Evolutionary conservation across 2,113 vertebrate species (phyloP).

Genomic region (Nasalis larvatus): DNA sequence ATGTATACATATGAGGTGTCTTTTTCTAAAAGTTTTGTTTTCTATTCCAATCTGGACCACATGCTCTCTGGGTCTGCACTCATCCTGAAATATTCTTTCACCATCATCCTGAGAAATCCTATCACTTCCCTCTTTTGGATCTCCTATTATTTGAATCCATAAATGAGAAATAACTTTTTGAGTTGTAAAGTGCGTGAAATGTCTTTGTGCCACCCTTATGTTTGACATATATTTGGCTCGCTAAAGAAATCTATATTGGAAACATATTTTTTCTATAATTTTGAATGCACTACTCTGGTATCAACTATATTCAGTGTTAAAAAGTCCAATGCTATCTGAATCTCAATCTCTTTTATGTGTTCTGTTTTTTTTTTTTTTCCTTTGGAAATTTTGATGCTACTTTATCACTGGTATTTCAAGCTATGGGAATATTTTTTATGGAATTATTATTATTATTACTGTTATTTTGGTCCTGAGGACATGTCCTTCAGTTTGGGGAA

Average conservation of each 20-base stretch:
- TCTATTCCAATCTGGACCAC: not conserved
- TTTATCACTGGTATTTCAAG: not conserved
- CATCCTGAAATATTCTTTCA: not conserved
- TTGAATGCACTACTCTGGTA: not conserved
- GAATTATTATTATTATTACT: not conserved
- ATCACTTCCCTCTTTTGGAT: not conserved
- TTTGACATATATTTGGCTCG: not conserved
- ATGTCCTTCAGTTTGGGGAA: not conserved
- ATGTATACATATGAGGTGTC: not conserved
- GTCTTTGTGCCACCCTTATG: not conserved
- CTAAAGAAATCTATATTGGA: not conserved
- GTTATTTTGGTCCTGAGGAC: not conserved
- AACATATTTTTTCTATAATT: not conserved
- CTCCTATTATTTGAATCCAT: not conserved
- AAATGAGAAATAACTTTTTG: not conserved
- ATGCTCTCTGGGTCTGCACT: not conserved
- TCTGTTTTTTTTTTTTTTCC: too few relatives aligned
- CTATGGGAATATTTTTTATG: not conserved
- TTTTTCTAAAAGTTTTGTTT: not conserved
- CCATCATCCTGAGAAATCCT: not conserved
- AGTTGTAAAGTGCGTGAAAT: not conserved
- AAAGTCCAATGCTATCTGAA: not conserved
- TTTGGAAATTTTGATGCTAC: not conserved
- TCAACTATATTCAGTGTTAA: not conserved
- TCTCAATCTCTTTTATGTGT: not conserved